Evolutionary conservation across 2,113 vertebrate genomes (phyloP).

Genomic region (Nipponia nippon): DNA sequence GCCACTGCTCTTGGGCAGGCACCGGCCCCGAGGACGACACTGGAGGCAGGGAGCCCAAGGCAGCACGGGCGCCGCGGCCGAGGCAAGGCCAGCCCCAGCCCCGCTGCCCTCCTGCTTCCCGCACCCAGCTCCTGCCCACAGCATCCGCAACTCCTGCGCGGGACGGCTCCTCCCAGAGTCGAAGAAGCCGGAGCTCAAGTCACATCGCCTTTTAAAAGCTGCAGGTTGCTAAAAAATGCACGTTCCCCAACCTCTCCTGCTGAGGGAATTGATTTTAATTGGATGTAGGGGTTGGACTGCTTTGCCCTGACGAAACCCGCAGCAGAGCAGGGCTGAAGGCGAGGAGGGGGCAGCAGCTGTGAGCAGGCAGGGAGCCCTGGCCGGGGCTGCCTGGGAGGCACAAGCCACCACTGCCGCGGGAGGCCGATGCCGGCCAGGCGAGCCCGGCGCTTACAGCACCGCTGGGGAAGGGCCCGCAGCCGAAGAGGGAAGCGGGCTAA

Average conservation of each 20-base stretch:
- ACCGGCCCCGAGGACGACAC: no score
- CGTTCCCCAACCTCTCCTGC: not conserved
- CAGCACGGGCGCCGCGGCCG: not conserved
- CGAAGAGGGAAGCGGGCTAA: not conserved
- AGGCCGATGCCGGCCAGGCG: not conserved
- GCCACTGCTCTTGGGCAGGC: fast-evolving
- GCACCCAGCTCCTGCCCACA: not conserved
- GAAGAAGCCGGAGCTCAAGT: no score
- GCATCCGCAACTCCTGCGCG: not conserved
- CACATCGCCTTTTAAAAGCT: not conserved
- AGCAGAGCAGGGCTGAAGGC: not conserved
- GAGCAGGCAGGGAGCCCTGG: not conserved
- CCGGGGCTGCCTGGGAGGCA: not conserved
- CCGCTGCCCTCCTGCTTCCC: not conserved
- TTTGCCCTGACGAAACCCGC: not conserved
- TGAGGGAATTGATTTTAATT: not conserved
- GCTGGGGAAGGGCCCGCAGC: not conserved
- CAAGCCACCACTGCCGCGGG: not conserved
- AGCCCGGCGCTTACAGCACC: not conserved
- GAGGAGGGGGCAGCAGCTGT: not conserved
- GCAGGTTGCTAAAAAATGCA: not conserved
- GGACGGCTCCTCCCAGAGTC: not conserved
- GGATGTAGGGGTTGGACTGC: not conserved
- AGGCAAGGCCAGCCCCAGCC: not conserved
- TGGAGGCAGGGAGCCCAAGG: not conserved